Evolutionary conservation across 2,888 invertebrate species (phyloP), one percentile per base, ranked within the genome.

Genomic region (Epirrita christyi): DNA sequence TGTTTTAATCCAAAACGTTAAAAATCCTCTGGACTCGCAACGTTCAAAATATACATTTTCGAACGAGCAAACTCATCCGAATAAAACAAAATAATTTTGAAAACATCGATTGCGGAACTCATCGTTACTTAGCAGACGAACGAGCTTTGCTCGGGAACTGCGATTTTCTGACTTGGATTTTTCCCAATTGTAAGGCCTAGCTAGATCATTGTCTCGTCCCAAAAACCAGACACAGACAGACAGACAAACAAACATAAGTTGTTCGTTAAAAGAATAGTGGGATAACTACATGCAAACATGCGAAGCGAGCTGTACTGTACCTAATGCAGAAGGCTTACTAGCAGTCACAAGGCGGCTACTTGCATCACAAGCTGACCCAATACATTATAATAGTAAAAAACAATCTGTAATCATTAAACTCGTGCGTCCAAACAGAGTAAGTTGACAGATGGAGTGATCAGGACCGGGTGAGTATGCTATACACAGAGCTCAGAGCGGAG

Each of bases 251-350:
- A 21, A 21, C 21, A 21, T 21, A 21, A 21, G 21, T 21, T 21
- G 21, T 4, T 21, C 21, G 21, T 21, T 21, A 3, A 21, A 32
- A 32, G 8, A 10, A 32, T 32, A 8, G 8, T 10, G 8, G 32
- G 32, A 32, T 9, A 8, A 10, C 32, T 2, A 55, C 64, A 68
- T 65, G 60, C 70, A 66, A 49, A 62, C 73, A 72, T 73, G 71
- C 74, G 63, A 66, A 65, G 70, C 66, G 65, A 69, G 65, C 70
- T 58, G 50, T 59, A n/a, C n/a, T n/a, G n/a, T n/a, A n/a, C n/a
- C n/a, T n/a, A 59, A 67, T 63, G 72, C 72, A 58, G 58, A 67
- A 66, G 32, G 49, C 42, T 21, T n/a, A 49, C 29, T 42, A 34
- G 53, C 58, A 29, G 14, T 9, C 21, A 59, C 41, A 36, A 32